Base-by-base conservation (phyloP, 2,797 vertebrate species). In the Phaenicophaeus curvirostris region DNA sequence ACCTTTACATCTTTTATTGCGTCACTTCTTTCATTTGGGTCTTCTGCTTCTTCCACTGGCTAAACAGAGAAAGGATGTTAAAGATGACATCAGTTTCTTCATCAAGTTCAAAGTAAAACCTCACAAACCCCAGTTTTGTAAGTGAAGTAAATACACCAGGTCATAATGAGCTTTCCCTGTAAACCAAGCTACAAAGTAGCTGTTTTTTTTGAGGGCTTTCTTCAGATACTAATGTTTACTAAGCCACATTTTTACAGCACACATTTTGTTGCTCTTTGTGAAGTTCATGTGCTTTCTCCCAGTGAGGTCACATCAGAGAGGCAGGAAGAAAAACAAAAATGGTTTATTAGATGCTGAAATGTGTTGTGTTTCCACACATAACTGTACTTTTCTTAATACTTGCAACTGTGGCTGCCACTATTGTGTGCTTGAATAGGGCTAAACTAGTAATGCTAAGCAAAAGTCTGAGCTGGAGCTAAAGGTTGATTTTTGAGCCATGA, bases 1-100 rank as follows among this genome's bases (percentile, higher is more conserved):
- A 98, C 98, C 98, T 98, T 98, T 33, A 93, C 11, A 33, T 98
- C 98, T 91, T 97, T 98, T 17, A 82, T 30, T 65, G 90, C 27
- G 42, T 97, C 96, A 3, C 74, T 53, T 71, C 82, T 96, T 84
- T 96, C 92, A 6, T 85, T 80, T 27, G 85, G 77, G 55, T 69
- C 50, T 90, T 98, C 97, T 28, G 92, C 87, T 77, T 98, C 98
- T 41, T 97, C 96, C 50, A 87, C 37, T 20, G 97, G 93, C 97
- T 98, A 13, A 58, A 93, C 0, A 61, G 72, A 90, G 30, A 87
- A 79, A 91, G 37, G 30, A 80, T 82, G 63, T 95, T 65, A 61
- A 89, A 84, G 74, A 35, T 23, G 27, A 57, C 0, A 13, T 41
- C 5, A 63, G 11, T 33, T 18, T 42, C 69, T 41, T 66, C 14